Percentiles rank a stretch among this genome's conserved stretches.
Evolutionary conservation across 2,888 invertebrate genomes (phyloP).

Genomic region (Pantelozetes paolii): DNA sequence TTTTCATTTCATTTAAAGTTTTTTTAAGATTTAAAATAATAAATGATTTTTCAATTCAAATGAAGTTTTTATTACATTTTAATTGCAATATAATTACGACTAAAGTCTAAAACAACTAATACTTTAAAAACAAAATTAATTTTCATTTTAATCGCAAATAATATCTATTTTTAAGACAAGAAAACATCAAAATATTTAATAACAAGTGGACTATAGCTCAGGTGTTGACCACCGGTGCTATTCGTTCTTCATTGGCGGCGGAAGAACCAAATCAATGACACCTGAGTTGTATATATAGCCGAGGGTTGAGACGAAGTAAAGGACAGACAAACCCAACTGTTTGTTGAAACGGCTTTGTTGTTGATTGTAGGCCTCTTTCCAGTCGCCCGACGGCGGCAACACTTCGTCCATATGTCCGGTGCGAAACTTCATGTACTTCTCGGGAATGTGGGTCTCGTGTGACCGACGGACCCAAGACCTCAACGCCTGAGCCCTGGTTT

Average conservation of each 20-base stretch:
- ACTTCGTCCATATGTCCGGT: constrained; percentile 64
- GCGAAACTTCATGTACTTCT: constrained; percentile 24
- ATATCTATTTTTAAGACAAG: not conserved
- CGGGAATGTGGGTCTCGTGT: constrained; percentile 28
- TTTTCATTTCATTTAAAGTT: not conserved
- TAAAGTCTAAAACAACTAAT: too few species aligned
- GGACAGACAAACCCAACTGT: constrained; percentile 54
- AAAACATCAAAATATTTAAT: too few species aligned
- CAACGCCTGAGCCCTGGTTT: not conserved
- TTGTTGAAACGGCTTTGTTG: constrained; percentile 67
- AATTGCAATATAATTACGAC: too few species aligned
- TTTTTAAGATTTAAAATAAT: not conserved
- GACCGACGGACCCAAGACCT: constrained; percentile 15
- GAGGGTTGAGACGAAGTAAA: constrained; percentile 34
- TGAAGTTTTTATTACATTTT: not conserved
- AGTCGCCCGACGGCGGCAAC: constrained; percentile 72
- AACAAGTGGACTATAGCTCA: too few species aligned
- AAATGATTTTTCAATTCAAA: not conserved
- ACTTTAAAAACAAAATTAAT: not conserved
- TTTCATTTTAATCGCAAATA: not conserved
- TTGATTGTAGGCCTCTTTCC: constrained; percentile 65
- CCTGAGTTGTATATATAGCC: constrained; percentile 20
- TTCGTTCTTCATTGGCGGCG: constrained; percentile 41
- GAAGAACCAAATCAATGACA: constrained; percentile 27
- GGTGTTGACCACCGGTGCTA: not conserved